Base-by-base conservation (phyloP, 2,888 invertebrate genomes). In the Cheilosia urbana region DNA sequence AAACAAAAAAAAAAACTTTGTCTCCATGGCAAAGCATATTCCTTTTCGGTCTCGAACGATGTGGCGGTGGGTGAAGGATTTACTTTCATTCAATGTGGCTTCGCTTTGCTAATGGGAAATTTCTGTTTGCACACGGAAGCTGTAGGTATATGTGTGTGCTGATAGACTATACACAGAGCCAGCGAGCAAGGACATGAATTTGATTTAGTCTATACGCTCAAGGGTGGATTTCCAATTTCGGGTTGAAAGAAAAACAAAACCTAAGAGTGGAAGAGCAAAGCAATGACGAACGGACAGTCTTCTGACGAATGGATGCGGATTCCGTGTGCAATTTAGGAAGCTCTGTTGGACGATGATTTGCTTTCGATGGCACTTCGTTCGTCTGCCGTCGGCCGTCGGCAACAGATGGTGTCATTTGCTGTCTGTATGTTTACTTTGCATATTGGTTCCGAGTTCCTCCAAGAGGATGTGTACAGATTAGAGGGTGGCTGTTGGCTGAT, bases 251-350 rank as follows among this genome's bases (percentile, higher is more conserved):
- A 58, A 49, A 60, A 42, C 42, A 24, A 60, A 37, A 3, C 15
- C 21, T n/a, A 65, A 21, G 27, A 7, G 30, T 24, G 34, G 65
- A 62, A 53, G 63, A 42, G 17, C 37, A 53, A 27, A 19, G 1
- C 45, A 47, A 62, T 42, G 51, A 78, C 17, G 69, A 69, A 40
- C 45, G 55, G 40, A 71, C 69, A 34, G 62, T 19, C 27, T 62
- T 63, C 83, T 83, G 83, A 83, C 84, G 84, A 84, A 84, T 84
- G 75, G 84, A 79, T 84, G 84, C 62, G 84, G 65, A 79, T 80
- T 71, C 65, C 69, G 79, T 69, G 62, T 75, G 69, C 66, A 83
- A 79, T 83, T 83, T 83, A 51, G 63, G 69, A 65, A 79, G 63
- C 68, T 21, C 68, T 62, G 57, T 76, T 77, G 72, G 65, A 77